Base-by-base conservation (phyloP, 2,113 vertebrate species). In the Nothocercus nigrocapillus region DNA sequence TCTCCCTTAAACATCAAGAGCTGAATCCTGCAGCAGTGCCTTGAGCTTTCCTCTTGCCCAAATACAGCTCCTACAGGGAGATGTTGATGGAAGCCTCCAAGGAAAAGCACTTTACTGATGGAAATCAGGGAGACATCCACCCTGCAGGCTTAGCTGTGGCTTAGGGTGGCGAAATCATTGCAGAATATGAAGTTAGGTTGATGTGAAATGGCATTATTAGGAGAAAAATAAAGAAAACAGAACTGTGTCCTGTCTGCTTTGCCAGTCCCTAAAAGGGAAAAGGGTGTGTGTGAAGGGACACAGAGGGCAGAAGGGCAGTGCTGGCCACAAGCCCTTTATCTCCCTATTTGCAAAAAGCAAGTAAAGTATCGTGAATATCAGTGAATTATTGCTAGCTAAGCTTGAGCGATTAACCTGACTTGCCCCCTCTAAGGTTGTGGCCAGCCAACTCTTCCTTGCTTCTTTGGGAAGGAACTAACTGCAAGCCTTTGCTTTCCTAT, bases 391-490 rank as follows among this genome's bases (percentile, higher is more conserved):
- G 40, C 53, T 19, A 69, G 77, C 25, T 54, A 81, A 91, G 54
- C 22, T 64, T 89, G 77, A 83, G 15, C 7, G 14, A 51, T 10
- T 44, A 64, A 85, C 4, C 4, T 42, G 18, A 80, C 28, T n/a
- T 76, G 27, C 3, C 16, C 18, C 86, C 77, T 51, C 44, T 83
- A 62, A 67, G 40, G 7, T 18, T 14, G 27, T 62, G 10, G 27
- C 25, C 69, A 36, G 22, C 12, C 10, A 10, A 62, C 0, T 1
- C 24, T n/a, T 75, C 21, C 67, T 90, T 0, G 0, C 22, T 90
- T 94, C 44, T 62, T 40, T 47, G n/a, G 77, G 63, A 92, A 86
- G 59, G 88, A 94, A 84, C 30, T 45, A 58, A 78, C 66, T 69
- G 58, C 58, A 81, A 42, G 19, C 73, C 62, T 74, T 89, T 89